phyloP scores from a whole-genome alignment of 2,113 vertebrate species.

The Perccottus glenii region DNA sequence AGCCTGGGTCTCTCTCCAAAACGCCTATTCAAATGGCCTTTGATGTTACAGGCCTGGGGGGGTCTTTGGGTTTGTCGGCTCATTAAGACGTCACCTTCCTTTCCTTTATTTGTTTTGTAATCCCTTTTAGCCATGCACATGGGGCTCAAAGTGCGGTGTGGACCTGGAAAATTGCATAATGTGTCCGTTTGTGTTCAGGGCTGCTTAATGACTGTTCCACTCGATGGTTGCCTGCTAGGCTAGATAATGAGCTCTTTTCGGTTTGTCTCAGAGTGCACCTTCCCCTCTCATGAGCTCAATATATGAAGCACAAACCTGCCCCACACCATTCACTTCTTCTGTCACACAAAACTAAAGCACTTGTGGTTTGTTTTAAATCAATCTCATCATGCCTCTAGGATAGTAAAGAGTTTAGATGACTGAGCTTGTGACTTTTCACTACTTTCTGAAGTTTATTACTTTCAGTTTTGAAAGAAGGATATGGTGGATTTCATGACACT shows the following conservation, averaged over 20 bases:
- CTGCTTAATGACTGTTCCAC: constrained; percentile 50
- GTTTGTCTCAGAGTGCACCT: constrained; percentile 43
- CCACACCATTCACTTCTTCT: constrained; percentile 13
- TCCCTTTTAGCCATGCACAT: constrained; percentile 45
- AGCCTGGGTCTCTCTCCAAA: constrained; percentile 70
- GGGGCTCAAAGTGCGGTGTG: constrained; percentile 34
- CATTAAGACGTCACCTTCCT: constrained; percentile 78
- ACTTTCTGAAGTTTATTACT: not conserved
- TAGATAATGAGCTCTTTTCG: constrained; percentile 69
- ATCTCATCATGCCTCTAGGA: not conserved
- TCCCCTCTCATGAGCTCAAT: constrained; percentile 23
- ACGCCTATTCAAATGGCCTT: constrained; percentile 70
- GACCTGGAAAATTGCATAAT: constrained; percentile 46
- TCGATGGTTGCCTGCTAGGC: constrained; percentile 38
- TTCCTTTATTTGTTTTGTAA: constrained; percentile 75
- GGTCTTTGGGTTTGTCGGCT: constrained; percentile 70
- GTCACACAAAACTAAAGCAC: constrained; percentile 15
- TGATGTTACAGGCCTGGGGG: constrained; percentile 65
- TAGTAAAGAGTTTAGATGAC: constrained; percentile 16
- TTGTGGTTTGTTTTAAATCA: not conserved
- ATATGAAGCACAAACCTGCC: constrained; percentile 26
- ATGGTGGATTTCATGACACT: no score
- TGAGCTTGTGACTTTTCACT: constrained; percentile 21
- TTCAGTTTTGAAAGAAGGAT: no score
- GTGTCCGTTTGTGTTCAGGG: constrained; percentile 20